Conservation (phyloP, 1,140 invertebrate species). For the Meloidogyne exigua region DNA sequence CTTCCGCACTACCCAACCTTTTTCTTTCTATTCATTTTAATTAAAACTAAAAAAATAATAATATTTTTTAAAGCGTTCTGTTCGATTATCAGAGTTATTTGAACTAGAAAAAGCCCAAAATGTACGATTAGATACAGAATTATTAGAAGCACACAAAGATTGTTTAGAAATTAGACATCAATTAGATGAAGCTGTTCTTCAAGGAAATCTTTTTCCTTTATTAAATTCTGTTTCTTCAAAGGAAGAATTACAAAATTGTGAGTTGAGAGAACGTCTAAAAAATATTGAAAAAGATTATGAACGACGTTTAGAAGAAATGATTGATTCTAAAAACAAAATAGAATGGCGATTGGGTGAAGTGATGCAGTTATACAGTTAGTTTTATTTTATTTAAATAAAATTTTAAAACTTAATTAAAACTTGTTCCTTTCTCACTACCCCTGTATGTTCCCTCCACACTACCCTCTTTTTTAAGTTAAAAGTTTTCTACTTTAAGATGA, state of each 20-base stretch:
- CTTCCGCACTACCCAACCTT: too few relatives aligned
- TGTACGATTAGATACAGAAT: slow-evolving; percentile 28
- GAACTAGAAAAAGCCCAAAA: slow-evolving; percentile 43
- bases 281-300: slow-evolving; percentile 23
- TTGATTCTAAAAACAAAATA: slow-evolving; percentile 30
- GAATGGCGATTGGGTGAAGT: slow-evolving; percentile 41
- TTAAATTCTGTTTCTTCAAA: background rate
- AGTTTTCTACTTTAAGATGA: background rate
- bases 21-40: too few relatives aligned
- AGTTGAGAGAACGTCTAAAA: background rate
- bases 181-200: slow-evolving; percentile 31
- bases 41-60: background rate
- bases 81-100: slow-evolving; percentile 14
- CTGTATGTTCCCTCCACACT: too few relatives aligned
- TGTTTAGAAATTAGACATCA: slow-evolving; percentile 18
- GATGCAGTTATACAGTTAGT: slow-evolving; percentile 12
- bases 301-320: slow-evolving; percentile 20
- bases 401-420: too few relatives aligned
- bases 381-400: background rate
- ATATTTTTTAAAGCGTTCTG: background rate
- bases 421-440: too few relatives aligned
- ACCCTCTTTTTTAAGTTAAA: too few relatives aligned
- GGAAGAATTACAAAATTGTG: background rate
- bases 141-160: slow-evolving; percentile 2
- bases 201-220: background rate